These are phyloP conservation scores for Eubasilissa regina DNA, from an alignment of 1,140 invertebrate genomes.

Conservation along the genomic window DNA sequence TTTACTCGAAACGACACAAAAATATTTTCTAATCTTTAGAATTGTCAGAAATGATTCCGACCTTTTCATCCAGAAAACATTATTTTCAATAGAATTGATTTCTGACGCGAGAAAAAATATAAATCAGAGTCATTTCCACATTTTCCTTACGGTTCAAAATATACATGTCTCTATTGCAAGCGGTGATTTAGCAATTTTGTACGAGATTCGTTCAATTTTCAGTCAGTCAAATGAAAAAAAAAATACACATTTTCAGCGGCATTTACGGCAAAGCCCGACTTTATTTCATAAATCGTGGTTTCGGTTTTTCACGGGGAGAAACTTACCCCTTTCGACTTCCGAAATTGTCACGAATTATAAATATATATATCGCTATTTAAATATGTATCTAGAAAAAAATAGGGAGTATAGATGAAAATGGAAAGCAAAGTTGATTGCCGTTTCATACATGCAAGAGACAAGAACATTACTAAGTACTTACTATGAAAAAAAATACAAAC, in stretches of 20 bases:
- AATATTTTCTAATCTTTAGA: constrained; percentile 32
- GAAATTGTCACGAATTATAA: too few species aligned
- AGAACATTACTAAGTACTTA: too few species aligned
- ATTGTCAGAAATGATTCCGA: constrained; percentile 8
- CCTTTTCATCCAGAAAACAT: constrained; percentile 16
- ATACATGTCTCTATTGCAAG: constrained; percentile 18
- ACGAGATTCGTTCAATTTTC: constrained; percentile 28
- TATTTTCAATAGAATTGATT: constrained; percentile 39
- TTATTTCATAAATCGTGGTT: constrained; percentile 13
- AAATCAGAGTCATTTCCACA: constrained; percentile 34
- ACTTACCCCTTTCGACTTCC: constrained; percentile 1
- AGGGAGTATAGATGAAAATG: too few species aligned
- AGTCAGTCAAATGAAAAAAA: constrained; percentile 21
- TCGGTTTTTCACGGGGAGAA: constrained; percentile 5
- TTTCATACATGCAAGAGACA: too few species aligned
- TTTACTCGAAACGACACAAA: not conserved
- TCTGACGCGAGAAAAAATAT: constrained; percentile 38
- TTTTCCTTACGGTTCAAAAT: not conserved
- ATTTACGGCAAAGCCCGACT: not conserved
- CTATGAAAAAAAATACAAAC: too few species aligned
- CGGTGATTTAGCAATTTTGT: constrained; percentile 30
- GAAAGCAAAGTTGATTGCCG: too few species aligned
- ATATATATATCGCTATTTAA: too few species aligned
- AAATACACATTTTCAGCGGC: constrained; percentile 9
- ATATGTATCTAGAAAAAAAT: too few species aligned